Evolutionary conservation across 1,140 invertebrate species (phyloP), one percentile per base, ranked within the genome.

Genomic region (Thrips palmi): DNA sequence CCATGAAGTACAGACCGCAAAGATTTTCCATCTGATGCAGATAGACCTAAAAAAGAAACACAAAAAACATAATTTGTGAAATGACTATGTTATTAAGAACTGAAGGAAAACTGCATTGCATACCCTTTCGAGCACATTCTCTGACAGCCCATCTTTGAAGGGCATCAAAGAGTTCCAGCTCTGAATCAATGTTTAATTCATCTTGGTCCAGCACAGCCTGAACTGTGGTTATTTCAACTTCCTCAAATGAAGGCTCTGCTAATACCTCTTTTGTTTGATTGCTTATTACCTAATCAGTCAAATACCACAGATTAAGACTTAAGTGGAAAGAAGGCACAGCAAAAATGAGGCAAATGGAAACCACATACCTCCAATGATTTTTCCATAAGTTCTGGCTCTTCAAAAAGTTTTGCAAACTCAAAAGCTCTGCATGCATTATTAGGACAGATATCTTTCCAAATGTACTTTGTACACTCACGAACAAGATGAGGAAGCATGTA

Each of bases 401-500:
- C 80, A 57, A 84, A 86, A 1, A 87, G 55, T 42, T 75, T 74
- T 1, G 80, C 78, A 65, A 86, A 85, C 51, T 85, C 82, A 52
- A 82, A 85, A 5, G 81, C 77, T 41, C 78, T 60, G 48, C 80
- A 85, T 5, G 76, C 81, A 58, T 83, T 85, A 43, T 71, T 74
- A 0, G 77, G 68, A 43, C 74, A 70, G 1, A 86, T 56, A 53
- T 85, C 77, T 1, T 70, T 73, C 74, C 77, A 82, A 20, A 86
- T 58, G 53, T 73, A 84, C 39, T 72, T 68, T 0, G 77, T 83
- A 50, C 83, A 87, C 47, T 79, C 68, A 40, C 80, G 72, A 0
- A 84, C 76, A 4, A 87, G 59, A 54, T 74, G 68, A 1, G 81
- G 80, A 14, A 87, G 50, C 75, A 86, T 81, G 48, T 86, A 87